Base-by-base conservation (phyloP, 2,113 vertebrate species). In the Trogon melanurus region DNA sequence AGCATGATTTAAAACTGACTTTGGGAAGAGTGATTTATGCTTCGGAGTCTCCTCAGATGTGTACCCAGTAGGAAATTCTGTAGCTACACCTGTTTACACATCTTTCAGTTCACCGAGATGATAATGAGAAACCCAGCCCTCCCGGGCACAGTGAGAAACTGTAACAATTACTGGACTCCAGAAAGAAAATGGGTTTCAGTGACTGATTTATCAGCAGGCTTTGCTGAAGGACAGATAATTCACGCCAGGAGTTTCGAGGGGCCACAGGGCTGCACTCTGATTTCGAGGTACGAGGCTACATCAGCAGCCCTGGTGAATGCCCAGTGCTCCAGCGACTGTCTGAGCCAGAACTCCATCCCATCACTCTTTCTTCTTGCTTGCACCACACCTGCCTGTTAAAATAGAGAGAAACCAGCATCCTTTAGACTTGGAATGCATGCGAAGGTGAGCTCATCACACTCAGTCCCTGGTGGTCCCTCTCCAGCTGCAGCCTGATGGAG, bases 41-140 rank as follows among this genome's bases (percentile, higher is more conserved):
- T 75, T 58, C 75, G 79, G 89, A 94, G 75, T 62, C 91, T 97
- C 88, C 93, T 96, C 91, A 97, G 94, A 97, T 96, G 95, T 97
- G 96, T 93, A 89, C 88, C 62, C 91, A 91, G 91, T 93, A 94
- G 94, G 95, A 89, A 95, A 92, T 89, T 92, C 89, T 94, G 82
- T 79, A 92, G 79, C 78, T 96, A 97, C 95, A 96, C 95, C 96
- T 97, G 93, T 95, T 96, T 79, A 93, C 88, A 95, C 61, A 78
- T 94, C 93, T 95, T 95, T 96, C 3, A 18, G 75, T 85, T 96
- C 73, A 36, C 50, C 1, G 7, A 88, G 88, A 97, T 95, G 57
- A 79, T 96, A 95, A 91, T 79, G 97, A 95, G 91, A 97, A 95
- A 92, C 60, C 75, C 85, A 96, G 95, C 25, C 62, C 74, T 65